Percentiles rank a stretch among this genome's conserved stretches.
Conservation (phyloP, 2,113 vertebrate genomes). For the Nothocercus julius region DNA sequence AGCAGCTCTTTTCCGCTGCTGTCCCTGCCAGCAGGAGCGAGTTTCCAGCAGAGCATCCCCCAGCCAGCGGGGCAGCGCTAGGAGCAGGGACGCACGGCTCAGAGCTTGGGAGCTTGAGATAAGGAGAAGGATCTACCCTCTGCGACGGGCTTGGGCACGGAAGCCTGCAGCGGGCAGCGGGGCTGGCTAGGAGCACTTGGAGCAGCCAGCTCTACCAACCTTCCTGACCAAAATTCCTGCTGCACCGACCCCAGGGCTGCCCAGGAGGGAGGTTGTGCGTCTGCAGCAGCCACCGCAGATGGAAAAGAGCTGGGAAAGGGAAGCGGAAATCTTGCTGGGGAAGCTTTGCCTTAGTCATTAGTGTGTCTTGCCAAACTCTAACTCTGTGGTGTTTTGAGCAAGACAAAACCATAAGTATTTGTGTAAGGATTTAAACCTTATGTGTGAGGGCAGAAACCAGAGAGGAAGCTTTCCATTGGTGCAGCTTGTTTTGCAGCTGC, state of each 20-base stretch:
- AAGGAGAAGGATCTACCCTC: background rate
- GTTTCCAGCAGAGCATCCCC: background rate
- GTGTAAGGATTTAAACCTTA: background rate
- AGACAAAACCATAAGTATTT: background rate
- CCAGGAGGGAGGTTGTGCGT: background rate
- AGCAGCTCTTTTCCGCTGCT: background rate
- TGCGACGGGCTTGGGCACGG: background rate
- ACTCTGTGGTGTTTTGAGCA: background rate
- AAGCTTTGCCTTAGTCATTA: background rate
- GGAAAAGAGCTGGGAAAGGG: background rate
- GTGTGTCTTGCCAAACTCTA: background rate
- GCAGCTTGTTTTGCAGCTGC: background rate
- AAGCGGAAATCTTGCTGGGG: background rate
- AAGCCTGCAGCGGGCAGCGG: background rate
- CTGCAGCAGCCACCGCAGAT: background rate
- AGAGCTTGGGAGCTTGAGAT: background rate
- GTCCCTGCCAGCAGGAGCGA: background rate
- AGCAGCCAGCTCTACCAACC: background rate
- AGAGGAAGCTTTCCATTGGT: background rate
- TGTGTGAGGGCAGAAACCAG: rapidly evolving
- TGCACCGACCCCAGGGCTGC: background rate
- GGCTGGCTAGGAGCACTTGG: background rate
- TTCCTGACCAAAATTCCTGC: background rate
- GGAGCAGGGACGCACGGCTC: background rate
- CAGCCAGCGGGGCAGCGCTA: background rate